Evolutionary conservation across 2,888 invertebrate species (phyloP), one percentile per base, ranked within the genome.

Genomic region (Zygaena filipendulae): DNA sequence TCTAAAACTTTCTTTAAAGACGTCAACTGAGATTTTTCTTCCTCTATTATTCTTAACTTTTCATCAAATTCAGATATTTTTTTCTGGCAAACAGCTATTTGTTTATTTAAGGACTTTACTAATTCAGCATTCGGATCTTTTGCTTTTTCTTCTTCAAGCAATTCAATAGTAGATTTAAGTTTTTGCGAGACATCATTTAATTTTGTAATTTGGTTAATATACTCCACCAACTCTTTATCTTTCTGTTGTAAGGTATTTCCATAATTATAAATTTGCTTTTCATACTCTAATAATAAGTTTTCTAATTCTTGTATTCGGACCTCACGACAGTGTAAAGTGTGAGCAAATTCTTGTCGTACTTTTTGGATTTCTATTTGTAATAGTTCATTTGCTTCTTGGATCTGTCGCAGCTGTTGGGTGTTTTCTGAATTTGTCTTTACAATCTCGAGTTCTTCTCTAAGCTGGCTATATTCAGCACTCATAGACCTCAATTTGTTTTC

Each of bases 161-260:
- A 37, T 42, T 77, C 74, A 38, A 81, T 60, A n/a, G 79, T 75
- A 13, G 77, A 77, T 49, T 69, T 77, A 3, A 81, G 50, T 48
- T 77, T 80, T 31, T 75, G 71, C 3, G 84, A 67, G 7, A 79
- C 59, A 36, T 69, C 67, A 51, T 84, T 83, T 10, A 84, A 47
- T 49, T 82, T 81, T 11, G 81, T 69, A 5, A 85, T 63, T 64
- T 84, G 81, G 30, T 79, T 74, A 4, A 81, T 66, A 50, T 82
- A 79, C 33, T 75, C 70, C 6, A 71, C 47, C 29, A 82, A 48
- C 49, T 75, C 75, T 47, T 74, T 75, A 41, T 77, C 71, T 51
- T 77, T 81, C 41, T 71, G 70, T 40, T 75, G 72, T 35, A 79
- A 47, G 12, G 59, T 56, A 36, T 67, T 72, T 11, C 63, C 58